Percentiles rank a stretch among this genome's conserved stretches.
phyloP scores from a whole-genome alignment of 2,113 vertebrate species.

The Gopherus evgoodei region DNA sequence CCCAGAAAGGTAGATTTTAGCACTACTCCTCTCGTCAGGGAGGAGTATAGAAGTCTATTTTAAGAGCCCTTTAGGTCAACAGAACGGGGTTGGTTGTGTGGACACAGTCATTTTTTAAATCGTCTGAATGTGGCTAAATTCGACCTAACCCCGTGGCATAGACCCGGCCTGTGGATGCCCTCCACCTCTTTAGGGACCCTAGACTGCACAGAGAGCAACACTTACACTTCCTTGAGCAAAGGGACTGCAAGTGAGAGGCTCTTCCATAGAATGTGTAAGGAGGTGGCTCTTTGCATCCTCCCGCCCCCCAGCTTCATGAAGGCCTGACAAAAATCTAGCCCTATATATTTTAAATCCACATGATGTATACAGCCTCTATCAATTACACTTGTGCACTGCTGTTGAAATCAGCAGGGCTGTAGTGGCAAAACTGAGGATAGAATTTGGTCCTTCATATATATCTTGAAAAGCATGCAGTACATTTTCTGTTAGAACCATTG shows the following conservation, averaged over 20 bases:
- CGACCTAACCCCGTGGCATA: no score
- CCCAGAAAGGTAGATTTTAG: no score
- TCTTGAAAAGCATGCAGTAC: neutral
- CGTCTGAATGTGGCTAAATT: no score
- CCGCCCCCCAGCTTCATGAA: neutral
- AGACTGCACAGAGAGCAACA: neutral
- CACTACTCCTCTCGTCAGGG: no score
- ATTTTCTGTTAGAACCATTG: neutral
- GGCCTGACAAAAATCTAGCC: neutral
- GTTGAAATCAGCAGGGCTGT: neutral
- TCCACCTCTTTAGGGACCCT: neutral
- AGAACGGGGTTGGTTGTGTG: no score
- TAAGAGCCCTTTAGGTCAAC: no score
- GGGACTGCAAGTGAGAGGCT: neutral
- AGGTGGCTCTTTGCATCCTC: neutral
- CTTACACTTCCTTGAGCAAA: neutral
- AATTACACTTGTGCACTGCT: neutral
- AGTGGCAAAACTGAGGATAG: neutral
- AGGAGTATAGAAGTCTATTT: no score
- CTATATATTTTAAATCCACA: neutral
- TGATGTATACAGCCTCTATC: neutral
- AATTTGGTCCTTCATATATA: neutral
- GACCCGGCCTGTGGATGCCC: no score
- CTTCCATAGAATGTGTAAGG: neutral
- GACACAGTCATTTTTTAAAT: no score